phyloP scores from a whole-genome alignment of 2,888 invertebrate genomes.

The Yponomeuta plumbellus region DNA sequence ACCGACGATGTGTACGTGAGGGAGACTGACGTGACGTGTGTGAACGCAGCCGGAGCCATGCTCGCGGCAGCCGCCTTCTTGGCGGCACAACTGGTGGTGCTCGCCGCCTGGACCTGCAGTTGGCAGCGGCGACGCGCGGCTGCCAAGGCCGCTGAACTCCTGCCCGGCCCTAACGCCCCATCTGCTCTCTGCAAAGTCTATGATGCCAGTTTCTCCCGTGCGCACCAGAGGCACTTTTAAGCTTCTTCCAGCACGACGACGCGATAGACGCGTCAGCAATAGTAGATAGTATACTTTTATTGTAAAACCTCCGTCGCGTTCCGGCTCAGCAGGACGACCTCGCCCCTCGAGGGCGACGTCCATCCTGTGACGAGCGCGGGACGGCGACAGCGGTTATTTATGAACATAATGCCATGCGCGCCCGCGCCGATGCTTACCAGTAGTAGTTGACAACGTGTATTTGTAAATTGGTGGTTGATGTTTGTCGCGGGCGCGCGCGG shows the following conservation, averaged over 20 bases:
- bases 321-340: constrained; percentile 46
- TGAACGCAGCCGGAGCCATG: constrained; percentile 87
- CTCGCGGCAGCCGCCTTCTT: constrained; percentile 91
- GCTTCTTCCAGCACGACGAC: constrained; percentile 50
- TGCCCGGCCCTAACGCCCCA: constrained; percentile 77
- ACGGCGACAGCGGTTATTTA: constrained; percentile 65
- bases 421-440: constrained; percentile 29
- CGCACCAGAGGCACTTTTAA: constrained; percentile 77
- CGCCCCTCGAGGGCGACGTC: constrained; percentile 39
- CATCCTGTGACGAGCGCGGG: constrained; percentile 49
- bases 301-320: constrained; percentile 67
- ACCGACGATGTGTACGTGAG: constrained; percentile 84
- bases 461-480: not conserved
- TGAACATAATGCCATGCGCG: constrained; percentile 55
- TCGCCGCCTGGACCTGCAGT: constrained; percentile 92
- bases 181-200: constrained; percentile 88
- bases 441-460: constrained; percentile 32
- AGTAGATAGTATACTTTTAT: constrained; percentile 67
- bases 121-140: constrained; percentile 87
- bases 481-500: constrained; percentile 34
- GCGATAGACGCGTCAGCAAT: constrained; percentile 66
- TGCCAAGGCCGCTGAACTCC: constrained; percentile 80
- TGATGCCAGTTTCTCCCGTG: constrained; percentile 89
- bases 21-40: constrained; percentile 79
- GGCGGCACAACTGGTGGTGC: constrained; percentile 89